phyloP scores from a whole-genome alignment of 2,888 invertebrate genomes.

The Nephrotoma guestfalica region DNA sequence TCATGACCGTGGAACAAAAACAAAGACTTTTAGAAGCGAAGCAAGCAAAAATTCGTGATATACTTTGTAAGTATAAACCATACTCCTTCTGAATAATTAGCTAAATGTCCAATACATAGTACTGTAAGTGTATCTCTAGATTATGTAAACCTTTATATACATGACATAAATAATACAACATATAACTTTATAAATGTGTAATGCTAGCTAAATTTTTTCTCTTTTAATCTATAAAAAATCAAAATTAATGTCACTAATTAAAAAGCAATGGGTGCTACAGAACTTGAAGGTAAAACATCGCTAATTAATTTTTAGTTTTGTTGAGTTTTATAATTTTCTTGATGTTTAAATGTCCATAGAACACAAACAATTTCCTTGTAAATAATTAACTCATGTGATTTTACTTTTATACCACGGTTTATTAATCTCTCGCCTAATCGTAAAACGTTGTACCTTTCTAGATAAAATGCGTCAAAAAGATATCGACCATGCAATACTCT shows the following conservation, averaged over 20 bases:
- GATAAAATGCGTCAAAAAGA: constrained; percentile 79
- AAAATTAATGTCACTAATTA: constrained; percentile 2
- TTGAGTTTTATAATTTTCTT: not conserved
- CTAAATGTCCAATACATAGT: not conserved
- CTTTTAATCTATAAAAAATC: not conserved
- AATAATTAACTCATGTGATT: not conserved
- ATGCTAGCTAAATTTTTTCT: constrained; percentile 7
- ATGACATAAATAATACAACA: not conserved
- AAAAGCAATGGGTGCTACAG: constrained; percentile 21
- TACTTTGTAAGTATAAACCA: constrained; percentile 48
- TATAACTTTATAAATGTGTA: not conserved
- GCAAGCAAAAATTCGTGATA: constrained; percentile 62
- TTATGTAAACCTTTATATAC: not conserved
- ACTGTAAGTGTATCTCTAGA: not conserved
- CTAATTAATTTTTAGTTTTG: not conserved
- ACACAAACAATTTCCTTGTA: not conserved
- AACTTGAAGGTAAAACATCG: constrained; percentile 19
- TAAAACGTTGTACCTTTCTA: constrained; percentile 24
- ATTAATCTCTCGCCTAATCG: not conserved
- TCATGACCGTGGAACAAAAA: constrained; percentile 61
- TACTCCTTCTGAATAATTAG: not conserved
- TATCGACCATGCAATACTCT: constrained; percentile 64
- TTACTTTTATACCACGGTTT: not conserved
- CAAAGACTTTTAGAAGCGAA: constrained; percentile 61
- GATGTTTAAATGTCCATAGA: not conserved